These are phyloP conservation scores for Megalonaias nervosa DNA, from an alignment of 1,140 invertebrate genomes.

Conservation along the genomic window DNA sequence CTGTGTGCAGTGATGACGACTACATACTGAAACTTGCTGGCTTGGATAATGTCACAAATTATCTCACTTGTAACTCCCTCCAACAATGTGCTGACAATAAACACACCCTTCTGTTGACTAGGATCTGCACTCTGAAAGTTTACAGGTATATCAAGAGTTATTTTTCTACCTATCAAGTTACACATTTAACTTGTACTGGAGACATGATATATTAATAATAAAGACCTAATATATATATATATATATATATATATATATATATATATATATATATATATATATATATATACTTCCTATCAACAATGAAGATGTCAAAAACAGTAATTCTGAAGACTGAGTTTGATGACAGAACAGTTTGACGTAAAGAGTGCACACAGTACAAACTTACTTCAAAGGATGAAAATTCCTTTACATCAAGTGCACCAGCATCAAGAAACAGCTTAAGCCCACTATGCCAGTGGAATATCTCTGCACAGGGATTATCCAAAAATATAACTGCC, in stretches of 20 bases:
- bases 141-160: neutral
- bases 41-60: conserved; percentile 73
- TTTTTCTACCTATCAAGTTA: neutral
- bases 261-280: too few species aligned
- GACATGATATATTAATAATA: too few species aligned
- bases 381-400: conserved; percentile 76
- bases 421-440: conserved; percentile 73
- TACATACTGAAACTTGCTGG: conserved; percentile 74
- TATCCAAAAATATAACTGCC: conserved; percentile 77
- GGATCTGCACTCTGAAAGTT: conserved; percentile 46
- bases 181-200: neutral
- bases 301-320: neutral
- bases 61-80: conserved; percentile 72
- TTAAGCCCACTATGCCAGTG: conserved; percentile 79
- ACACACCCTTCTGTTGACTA: conserved; percentile 74
- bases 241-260: too few species aligned
- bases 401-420: conserved; percentile 75
- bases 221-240: too few species aligned
- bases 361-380: neutral
- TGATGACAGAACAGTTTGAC: neutral
- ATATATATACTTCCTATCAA: neutral
- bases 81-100: conserved; percentile 75
- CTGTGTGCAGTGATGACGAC: conserved; percentile 74
- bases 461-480: conserved; percentile 75
- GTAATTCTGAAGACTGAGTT: neutral